These are phyloP conservation scores for Danio kyathit DNA, from an alignment of 2,797 vertebrate genomes.

Conservation along the genomic window DNA sequence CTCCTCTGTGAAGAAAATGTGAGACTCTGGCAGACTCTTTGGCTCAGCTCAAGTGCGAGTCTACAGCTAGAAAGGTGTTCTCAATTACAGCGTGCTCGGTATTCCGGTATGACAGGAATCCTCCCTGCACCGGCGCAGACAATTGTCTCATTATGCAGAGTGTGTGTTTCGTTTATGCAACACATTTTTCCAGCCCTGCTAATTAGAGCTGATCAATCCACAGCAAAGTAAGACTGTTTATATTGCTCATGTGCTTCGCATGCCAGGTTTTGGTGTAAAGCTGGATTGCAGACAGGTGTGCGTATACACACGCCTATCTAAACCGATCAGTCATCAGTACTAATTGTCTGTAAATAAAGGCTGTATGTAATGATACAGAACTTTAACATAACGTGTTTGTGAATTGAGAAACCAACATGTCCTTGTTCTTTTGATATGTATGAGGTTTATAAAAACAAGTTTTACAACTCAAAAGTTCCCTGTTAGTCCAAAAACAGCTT, in stretches of 20 bases:
- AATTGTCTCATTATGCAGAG: constrained; percentile 71
- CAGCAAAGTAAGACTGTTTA: not conserved
- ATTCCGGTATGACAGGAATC: constrained; percentile 74
- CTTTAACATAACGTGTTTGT: not conserved
- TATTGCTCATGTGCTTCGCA: constrained; percentile 5
- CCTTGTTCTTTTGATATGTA: not conserved
- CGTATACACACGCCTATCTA: not conserved
- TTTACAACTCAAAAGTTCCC: not conserved
- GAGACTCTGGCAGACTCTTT: constrained; percentile 63
- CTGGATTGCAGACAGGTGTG: not conserved
- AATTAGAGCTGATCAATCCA: constrained; percentile 68
- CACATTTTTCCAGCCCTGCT: constrained; percentile 51
- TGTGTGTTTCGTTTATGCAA: constrained; percentile 63
- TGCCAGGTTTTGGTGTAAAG: constrained; percentile 57
- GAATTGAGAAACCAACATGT: not conserved
- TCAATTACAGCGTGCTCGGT: constrained; percentile 62
- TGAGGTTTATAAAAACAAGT: not conserved
- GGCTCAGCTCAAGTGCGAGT: constrained; percentile 50
- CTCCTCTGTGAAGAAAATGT: constrained; percentile 69
- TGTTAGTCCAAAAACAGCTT: not conserved
- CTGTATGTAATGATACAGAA: no score
- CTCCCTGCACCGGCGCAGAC: constrained; percentile 62
- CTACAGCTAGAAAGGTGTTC: constrained; percentile 58
- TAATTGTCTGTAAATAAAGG: not conserved
- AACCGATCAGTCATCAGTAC: not conserved